Conservation (phyloP, 2,797 vertebrate species). For the Limnodromus scolopaceus region DNA sequence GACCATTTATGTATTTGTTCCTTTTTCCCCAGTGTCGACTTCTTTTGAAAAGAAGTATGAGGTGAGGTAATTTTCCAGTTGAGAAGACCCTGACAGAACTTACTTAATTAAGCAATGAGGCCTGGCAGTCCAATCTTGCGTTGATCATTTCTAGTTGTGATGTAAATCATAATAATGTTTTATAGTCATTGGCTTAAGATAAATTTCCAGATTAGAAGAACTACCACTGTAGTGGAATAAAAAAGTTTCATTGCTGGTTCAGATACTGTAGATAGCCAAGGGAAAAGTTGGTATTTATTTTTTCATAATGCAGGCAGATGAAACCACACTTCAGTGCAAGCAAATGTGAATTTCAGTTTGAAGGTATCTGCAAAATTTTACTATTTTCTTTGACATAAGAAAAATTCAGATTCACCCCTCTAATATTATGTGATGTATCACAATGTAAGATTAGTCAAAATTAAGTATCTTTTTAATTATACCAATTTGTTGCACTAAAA, state of each 20-base stretch:
- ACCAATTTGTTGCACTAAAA: neutral
- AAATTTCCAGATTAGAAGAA: neutral
- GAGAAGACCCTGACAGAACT: neutral
- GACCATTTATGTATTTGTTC: neutral
- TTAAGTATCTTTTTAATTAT: neutral
- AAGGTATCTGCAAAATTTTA: neutral
- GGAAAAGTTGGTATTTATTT: neutral
- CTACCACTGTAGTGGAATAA: neutral
- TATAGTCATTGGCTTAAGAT: neutral
- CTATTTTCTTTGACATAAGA: neutral
- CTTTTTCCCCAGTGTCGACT: neutral
- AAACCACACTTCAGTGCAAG: neutral
- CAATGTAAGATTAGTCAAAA: neutral
- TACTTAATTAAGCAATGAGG: neutral
- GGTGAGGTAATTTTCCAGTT: neutral
- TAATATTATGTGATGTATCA: neutral
- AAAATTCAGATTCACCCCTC: neutral
- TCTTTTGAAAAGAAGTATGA: neutral
- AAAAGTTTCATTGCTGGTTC: neutral
- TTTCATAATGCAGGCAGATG: neutral
- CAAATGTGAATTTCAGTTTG: neutral
- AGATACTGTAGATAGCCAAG: neutral
- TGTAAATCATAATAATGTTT: neutral
- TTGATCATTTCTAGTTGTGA: neutral
- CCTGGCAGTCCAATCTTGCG: neutral